These are phyloP conservation scores for Hoplostethus mediterraneus DNA, from an alignment of 2,797 vertebrate genomes.

Conservation along the genomic window DNA sequence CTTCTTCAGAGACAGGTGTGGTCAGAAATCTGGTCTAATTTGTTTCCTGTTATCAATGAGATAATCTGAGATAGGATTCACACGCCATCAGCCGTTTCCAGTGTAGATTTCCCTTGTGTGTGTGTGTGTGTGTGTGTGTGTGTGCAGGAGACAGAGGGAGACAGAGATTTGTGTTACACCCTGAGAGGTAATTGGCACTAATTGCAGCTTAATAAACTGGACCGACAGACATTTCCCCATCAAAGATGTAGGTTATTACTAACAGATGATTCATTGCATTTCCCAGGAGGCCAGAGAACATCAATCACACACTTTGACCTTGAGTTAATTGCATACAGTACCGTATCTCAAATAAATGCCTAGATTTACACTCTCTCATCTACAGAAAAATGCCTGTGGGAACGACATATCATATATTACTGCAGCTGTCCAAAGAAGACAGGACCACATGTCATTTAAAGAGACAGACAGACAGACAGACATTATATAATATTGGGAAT, in stretches of 20 bases:
- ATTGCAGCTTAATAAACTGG: slow-evolving; percentile 8
- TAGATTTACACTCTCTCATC: not conserved
- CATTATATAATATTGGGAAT: too few species aligned
- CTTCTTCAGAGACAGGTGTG: slow-evolving; percentile 19
- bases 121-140: slow-evolving; percentile 5
- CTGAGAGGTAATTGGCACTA: slow-evolving; percentile 4
- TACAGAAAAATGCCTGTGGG: too few species aligned
- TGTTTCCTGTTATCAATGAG: slow-evolving; percentile 54
- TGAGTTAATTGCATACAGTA: not conserved
- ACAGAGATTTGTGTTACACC: not conserved
- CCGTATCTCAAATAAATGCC: not conserved
- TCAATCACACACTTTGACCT: not conserved
- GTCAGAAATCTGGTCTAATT: slow-evolving; percentile 37
- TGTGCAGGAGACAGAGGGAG: not conserved
- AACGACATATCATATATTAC: too few species aligned
- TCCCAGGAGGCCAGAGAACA: not conserved
- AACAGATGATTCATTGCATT: not conserved
- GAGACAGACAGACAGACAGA: not conserved
- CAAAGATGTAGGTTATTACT: not conserved
- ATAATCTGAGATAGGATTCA: slow-evolving; percentile 16
- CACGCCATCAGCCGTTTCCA: slow-evolving; percentile 36
- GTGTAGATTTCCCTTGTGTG: slow-evolving; percentile 10
- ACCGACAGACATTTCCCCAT: not conserved
- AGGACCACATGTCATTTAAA: not conserved
- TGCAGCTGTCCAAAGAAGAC: not conserved